Evolutionary conservation across 2,113 vertebrate genomes (phyloP), one percentile per base, ranked within the genome.

Genomic region (Grammomys dolichurus): DNA sequence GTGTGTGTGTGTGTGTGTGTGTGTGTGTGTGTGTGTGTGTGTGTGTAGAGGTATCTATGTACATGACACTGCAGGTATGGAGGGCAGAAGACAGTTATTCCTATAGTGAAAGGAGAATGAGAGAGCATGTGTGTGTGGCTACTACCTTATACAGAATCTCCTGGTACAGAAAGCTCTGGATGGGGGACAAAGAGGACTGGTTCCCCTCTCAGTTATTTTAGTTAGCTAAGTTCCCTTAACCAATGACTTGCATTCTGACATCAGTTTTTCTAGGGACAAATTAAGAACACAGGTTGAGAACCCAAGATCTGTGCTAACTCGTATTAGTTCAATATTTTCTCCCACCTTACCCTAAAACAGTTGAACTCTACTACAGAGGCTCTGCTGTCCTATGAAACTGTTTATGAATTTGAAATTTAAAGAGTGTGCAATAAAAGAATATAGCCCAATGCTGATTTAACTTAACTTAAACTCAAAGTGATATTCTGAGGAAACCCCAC

Each of bases 321-420:
- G 91, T 73, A 58, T 67, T 60, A 91, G 22, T 85, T 36, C 46
- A 70, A 51, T 85, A 88, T 77, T 93, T 85, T 46, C 2, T 77
- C 84, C n/a, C 75, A 51, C 20, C 36, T 80, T 90, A 48, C 17
- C 24, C n/a, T 73, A 48, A 86, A 86, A 75, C 3, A 93, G 31
- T 12, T 86, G 84, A 24, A 36, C 90, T 81, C n/a, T 70, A 56
- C 40, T 75, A 22, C 36, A 91, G 60, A 91, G 16, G 31, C 2
- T 40, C 94, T 89, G 70, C 75, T 92, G 22, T 40, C 56, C 72
- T 87, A 28, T 65, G 58, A 80, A 92, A 65, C 7, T 69, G 60
- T 91, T 73, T 48, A 84, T 91, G 65, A 91, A 89, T 46, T 81
- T 54, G 51, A 63, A 40, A 88, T 69, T 89, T 81, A 86, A 73